These are phyloP conservation scores for Antheraea mylitta DNA, from an alignment of 1,140 invertebrate species.

Conservation along the genomic window DNA sequence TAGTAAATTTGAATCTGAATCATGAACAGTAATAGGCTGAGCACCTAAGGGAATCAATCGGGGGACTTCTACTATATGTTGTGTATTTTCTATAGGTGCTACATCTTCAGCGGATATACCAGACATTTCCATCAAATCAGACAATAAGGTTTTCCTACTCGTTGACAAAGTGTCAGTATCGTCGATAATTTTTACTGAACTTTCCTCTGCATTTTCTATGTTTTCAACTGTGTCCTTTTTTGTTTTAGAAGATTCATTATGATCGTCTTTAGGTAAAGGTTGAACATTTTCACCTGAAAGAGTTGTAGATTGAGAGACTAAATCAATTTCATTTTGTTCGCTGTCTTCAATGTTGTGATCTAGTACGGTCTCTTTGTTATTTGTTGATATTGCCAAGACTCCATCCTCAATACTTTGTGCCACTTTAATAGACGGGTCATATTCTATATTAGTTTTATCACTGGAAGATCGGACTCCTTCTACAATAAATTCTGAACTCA, in stretches of 20 bases:
- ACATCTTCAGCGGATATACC: constrained; percentile 60
- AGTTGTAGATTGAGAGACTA: background rate
- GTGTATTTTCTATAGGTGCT: constrained; percentile 17
- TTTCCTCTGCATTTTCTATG: background rate
- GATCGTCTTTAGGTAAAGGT: background rate
- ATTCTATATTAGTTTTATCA: background rate
- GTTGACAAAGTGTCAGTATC: background rate
- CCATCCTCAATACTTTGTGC: background rate
- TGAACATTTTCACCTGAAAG: background rate
- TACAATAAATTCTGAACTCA: background rate
- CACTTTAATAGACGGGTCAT: background rate
- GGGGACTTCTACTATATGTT: background rate
- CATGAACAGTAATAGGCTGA: background rate
- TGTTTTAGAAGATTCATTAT: background rate
- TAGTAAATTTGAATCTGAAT: background rate
- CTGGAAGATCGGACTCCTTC: background rate
- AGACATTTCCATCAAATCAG: constrained; percentile 70
- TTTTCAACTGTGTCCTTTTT: background rate
- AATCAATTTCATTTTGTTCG: background rate
- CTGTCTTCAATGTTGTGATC: background rate
- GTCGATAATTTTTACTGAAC: background rate
- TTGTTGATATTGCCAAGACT: background rate
- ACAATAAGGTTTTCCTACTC: constrained; percentile 7
- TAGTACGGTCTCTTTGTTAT: background rate
- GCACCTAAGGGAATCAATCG: background rate